phyloP scores from a whole-genome alignment of 2,113 vertebrate species.

The Epinephelus cyanopodus region DNA sequence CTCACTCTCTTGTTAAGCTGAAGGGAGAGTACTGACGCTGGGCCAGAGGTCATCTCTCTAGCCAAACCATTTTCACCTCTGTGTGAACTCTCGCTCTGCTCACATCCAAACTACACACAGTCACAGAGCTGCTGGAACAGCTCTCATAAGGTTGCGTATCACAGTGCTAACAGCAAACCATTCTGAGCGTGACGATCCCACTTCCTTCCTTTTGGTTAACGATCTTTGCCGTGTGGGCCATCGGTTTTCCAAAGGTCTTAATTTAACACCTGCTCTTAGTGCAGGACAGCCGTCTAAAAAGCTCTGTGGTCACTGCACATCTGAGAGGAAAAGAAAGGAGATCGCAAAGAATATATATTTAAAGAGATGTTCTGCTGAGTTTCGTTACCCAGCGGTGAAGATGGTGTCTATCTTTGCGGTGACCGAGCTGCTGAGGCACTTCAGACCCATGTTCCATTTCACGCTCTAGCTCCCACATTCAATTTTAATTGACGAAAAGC shows the following conservation, averaged over 20 bases:
- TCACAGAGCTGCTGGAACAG: not conserved
- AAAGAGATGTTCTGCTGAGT: conserved; percentile 40
- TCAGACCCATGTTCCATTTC: conserved; percentile 71
- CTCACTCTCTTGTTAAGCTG: not conserved
- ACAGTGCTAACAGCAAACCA: not conserved
- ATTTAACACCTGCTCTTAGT: not conserved
- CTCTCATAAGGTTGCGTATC: conserved; percentile 4
- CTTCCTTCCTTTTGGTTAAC: conserved; percentile 17
- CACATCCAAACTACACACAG: not conserved
- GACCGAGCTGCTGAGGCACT: conserved; percentile 39
- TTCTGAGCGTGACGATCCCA: not conserved
- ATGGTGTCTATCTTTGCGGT: conserved; percentile 42
- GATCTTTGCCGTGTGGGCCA: not conserved
- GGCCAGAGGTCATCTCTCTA: not conserved
- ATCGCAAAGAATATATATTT: conserved; percentile 37
- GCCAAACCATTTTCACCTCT: conserved; percentile 8
- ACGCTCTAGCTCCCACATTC: conserved; percentile 69
- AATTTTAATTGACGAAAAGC: conserved; percentile 72
- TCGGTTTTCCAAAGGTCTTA: not conserved
- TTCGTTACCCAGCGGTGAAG: not conserved
- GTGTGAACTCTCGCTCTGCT: conserved; percentile 10
- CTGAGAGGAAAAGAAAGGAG: not conserved
- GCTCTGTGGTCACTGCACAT: conserved; percentile 17
- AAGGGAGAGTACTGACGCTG: not conserved
- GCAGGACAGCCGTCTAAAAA: not conserved